Percentiles rank a stretch among this genome's conserved stretches.
These are phyloP conservation scores for Imbricaverruca yamaguchii DNA, from an alignment of 2,888 invertebrate genomes.

Conservation along the genomic window DNA sequence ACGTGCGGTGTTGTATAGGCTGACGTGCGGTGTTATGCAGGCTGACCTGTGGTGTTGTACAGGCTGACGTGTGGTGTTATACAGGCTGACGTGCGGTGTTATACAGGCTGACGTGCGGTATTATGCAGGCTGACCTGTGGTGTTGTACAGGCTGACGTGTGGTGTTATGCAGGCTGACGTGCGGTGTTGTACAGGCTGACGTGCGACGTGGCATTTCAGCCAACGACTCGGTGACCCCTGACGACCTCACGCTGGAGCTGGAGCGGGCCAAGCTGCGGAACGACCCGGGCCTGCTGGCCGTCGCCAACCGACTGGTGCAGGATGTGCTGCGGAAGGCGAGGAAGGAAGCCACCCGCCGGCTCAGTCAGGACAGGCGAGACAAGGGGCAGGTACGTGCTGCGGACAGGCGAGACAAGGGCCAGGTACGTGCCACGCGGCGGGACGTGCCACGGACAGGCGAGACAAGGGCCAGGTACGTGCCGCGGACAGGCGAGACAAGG, in stretches of 20 bases:
- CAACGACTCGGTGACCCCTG: not conserved
- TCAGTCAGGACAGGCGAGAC: not conserved
- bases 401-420: not conserved
- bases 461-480: not conserved
- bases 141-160: no score
- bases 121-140: no score
- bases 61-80: no score
- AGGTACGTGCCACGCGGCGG: no score
- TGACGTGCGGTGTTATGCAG: no score
- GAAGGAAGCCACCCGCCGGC: not conserved
- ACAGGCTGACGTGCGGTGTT: no score
- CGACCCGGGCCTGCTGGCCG: not conserved
- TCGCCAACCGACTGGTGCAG: not conserved
- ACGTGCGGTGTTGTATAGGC: no score
- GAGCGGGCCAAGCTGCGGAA: not conserved
- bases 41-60: no score
- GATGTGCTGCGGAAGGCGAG: not conserved
- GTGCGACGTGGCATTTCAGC: not conserved
- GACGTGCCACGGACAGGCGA: no score
- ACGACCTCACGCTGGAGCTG: constrained; percentile 11
- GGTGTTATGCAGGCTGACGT: no score
- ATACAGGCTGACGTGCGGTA: no score
- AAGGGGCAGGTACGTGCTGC: not conserved
- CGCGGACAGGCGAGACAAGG: not conserved
- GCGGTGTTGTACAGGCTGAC: no score